Evolutionary conservation across 2,797 vertebrate genomes (phyloP), one percentile per base, ranked within the genome.

Genomic region (Cheirogaleus major): DNA sequence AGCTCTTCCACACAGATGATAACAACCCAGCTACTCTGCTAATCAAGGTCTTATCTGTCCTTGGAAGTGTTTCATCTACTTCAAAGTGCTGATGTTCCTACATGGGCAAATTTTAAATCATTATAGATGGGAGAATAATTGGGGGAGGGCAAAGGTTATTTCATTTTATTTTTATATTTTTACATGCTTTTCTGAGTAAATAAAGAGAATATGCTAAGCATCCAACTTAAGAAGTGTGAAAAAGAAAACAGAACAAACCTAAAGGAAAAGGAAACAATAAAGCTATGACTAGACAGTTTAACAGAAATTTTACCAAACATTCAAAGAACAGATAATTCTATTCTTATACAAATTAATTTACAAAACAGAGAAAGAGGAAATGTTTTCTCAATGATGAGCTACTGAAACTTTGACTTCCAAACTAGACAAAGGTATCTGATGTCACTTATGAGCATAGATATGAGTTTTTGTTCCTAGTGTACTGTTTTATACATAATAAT

Each of bases 11-110:
- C 57, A 91, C 25, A 72, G 65, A 76, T n/a, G 45, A 43, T 35
- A 73, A 67, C 13, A 93, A 86, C 43, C 70, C 43, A n/a, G 91
- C 13, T 30, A 83, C 87, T 96, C 95, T 32, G 11, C 93, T 89
- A 94, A 41, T 35, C 63, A 85, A 81, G 81, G 50, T 82, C 32
- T 82, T 43, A 82, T 30, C 11, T 91, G 25, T 97, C 89, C 82
- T 95, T 41, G 41, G 80, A 75, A 48, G 59, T 38, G 11, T 69
- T 79, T 72, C 38, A 81, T n/a, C 27, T 5, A 32, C 35, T 55
- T 91, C 43, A 25, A 76, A 65, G n/a, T 80, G 50, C n/a, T 80
- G 7, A 80, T 10, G 7, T 59, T 87, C 30, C 18, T n/a, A 61
- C 7, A 32, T 7, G 7, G 22, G 35, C 80, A 78, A 93, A 32